Percentiles rank a stretch among this genome's conserved stretches.
phyloP scores from a whole-genome alignment of 2,113 vertebrate species.

The Plecotus auritus region DNA sequence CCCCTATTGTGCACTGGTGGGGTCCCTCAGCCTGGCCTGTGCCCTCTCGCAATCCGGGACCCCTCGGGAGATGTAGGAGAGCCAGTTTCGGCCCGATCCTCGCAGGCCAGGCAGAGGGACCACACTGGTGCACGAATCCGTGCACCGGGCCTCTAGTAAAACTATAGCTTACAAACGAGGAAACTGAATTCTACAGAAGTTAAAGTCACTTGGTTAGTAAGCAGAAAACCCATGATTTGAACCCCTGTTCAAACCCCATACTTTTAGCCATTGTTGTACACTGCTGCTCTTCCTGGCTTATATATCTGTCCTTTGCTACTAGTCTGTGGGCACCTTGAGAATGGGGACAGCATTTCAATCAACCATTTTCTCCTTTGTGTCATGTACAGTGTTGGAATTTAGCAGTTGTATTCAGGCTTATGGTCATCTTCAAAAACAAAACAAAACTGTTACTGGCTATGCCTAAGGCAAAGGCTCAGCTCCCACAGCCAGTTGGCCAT shows the following conservation, averaged over 20 bases:
- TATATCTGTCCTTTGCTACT: neutral
- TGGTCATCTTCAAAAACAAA: neutral
- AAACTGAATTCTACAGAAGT: neutral
- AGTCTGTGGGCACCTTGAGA: neutral
- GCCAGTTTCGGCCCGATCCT: no score
- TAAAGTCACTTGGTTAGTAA: neutral
- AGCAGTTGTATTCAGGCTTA: neutral
- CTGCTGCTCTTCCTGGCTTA: neutral
- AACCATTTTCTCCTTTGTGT: neutral
- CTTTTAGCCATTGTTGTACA: neutral
- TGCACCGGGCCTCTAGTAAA: neutral
- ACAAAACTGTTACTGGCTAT: neutral
- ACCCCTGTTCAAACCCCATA: neutral
- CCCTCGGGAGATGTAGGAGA: no score
- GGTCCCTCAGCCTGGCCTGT: no score
- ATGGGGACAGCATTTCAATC: neutral
- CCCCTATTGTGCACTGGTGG: rapidly evolving
- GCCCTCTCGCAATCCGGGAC: no score
- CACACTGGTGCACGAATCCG: no score
- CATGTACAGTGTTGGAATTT: neutral
- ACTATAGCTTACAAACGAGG: neutral
- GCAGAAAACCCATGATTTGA: neutral
- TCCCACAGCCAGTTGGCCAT: neutral
- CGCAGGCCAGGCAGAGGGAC: no score
- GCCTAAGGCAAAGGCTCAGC: neutral